Conservation (phyloP, 2,797 vertebrate species). For the Pyrrhura leucotis region DNA sequence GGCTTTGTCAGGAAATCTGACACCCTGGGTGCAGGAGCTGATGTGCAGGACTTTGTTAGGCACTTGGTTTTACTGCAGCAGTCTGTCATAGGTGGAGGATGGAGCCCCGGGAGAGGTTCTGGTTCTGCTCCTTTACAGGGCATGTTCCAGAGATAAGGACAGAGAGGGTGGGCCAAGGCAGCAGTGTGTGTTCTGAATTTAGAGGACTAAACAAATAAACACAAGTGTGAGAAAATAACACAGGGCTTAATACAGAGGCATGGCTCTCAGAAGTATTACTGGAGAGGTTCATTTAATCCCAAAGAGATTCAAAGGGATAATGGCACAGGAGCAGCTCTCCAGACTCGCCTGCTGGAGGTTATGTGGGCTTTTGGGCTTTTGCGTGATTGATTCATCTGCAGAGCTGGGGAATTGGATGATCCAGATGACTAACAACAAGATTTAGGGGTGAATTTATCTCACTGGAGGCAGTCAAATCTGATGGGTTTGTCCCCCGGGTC, state of each 20-base stretch:
- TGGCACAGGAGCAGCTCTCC: not conserved
- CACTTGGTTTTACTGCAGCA: not conserved
- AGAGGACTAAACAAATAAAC: conserved; percentile 52
- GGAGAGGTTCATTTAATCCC: conserved; percentile 47
- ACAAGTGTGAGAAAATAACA: conserved; percentile 8
- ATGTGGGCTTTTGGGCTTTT: not conserved
- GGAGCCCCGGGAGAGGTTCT: not conserved
- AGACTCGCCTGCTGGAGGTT: not conserved
- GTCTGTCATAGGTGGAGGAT: not conserved
- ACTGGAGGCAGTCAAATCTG: not conserved
- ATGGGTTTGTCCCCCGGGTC: not conserved
- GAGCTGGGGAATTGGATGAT: conserved; percentile 7
- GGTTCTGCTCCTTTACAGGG: not conserved
- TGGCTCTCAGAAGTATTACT: not conserved
- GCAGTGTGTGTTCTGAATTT: not conserved
- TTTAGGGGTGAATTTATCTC: not conserved
- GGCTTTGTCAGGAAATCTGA: not conserved
- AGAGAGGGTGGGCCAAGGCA: not conserved
- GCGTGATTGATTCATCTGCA: not conserved
- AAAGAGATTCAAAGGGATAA: conserved; percentile 2
- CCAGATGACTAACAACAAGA: not conserved
- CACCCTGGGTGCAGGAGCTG: not conserved
- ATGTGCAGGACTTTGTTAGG: not conserved
- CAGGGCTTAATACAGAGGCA: conserved; percentile 2
- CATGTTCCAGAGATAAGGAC: not conserved